Base-by-base conservation (phyloP, 2,888 invertebrate species). In the Apamea sordens region DNA sequence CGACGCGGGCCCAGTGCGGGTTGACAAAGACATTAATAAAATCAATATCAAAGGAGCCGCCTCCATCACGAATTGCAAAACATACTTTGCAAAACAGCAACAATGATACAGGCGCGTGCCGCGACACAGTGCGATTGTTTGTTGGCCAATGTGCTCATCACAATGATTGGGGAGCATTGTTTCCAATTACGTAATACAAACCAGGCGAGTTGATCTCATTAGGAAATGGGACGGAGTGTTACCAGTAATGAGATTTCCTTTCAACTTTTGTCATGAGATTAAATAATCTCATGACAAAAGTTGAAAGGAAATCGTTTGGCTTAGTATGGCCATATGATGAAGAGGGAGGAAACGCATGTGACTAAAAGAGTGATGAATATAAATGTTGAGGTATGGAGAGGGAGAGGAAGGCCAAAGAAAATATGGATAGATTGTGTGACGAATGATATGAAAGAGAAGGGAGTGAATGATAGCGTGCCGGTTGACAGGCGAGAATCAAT, bases 71-170 rank as follows among this genome's bases (percentile, higher is more conserved):
- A 73, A 73, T 86, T 73, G 67, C 73, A 76, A 80, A 86, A 80
- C 71, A 83, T 73, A 73, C 47, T 86, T 76, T 72, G 53, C 68
- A 74, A 82, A 86, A 86, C 59, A 63, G 59, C 63, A 86, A 84
- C 86, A 79, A 84, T 78, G 67, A 69, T n/a, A 67, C 18, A 10
- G 24, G 74, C 76, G 75, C 86, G 84, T 84, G 87, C 84, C 64
- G 50, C 41, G 75, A 72, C 47, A 63, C 70, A 86, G 7, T 53
- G 32, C 56, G 53, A 87, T 85, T 85, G 85, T 85, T 85, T 75
- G 85, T 87, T 77, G 65, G 85, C 36, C 85, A 84, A 84, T 84
- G 73, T 72, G 77, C 72, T 70, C 87, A 84, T 87, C 85, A 87
- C 84, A 84, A 87, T 84, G 85, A 85, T 75, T 80, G 77, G 64